phyloP scores from a whole-genome alignment of 2,888 invertebrate genomes.

The Eupithecia insigniata region DNA sequence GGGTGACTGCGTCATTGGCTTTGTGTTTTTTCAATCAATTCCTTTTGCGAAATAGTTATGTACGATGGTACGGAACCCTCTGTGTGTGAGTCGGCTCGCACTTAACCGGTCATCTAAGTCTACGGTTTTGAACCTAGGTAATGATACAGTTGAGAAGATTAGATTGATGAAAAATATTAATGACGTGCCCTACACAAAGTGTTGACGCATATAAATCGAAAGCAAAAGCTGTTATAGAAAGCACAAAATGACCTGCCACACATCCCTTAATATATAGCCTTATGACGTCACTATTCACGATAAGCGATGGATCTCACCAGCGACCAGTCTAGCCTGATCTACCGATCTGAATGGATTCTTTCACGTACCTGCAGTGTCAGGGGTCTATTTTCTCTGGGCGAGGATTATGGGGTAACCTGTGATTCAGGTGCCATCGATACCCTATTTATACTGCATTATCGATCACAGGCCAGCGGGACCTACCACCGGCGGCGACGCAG shows the following conservation, averaged over 20 bases:
- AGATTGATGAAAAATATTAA: not conserved
- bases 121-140: not conserved
- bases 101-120: too few species aligned
- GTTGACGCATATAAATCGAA: not conserved
- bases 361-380: not conserved
- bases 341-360: conserved; percentile 22
- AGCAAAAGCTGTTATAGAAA: conserved; percentile 4
- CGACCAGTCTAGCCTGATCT: conserved; percentile 25
- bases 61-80: too few species aligned
- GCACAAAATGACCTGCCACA: conserved; percentile 2
- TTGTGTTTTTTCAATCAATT: too few species aligned
- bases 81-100: too few species aligned
- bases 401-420: conserved; percentile 22
- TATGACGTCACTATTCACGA: conserved; percentile 16
- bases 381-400: conserved; percentile 15
- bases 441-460: conserved; percentile 65
- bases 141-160: not conserved
- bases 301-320: not conserved
- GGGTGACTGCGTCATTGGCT: conserved; percentile 72
- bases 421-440: conserved; percentile 54
- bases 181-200: not conserved
- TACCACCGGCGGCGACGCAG: not conserved
- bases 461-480: conserved; percentile 39
- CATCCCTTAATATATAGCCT: not conserved
- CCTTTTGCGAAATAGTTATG: too few species aligned